Evolutionary conservation across 23 tunicate genomes (phyloP), one percentile per base, ranked within the genome.

Genomic region (Phallusia fumigata): DNA sequence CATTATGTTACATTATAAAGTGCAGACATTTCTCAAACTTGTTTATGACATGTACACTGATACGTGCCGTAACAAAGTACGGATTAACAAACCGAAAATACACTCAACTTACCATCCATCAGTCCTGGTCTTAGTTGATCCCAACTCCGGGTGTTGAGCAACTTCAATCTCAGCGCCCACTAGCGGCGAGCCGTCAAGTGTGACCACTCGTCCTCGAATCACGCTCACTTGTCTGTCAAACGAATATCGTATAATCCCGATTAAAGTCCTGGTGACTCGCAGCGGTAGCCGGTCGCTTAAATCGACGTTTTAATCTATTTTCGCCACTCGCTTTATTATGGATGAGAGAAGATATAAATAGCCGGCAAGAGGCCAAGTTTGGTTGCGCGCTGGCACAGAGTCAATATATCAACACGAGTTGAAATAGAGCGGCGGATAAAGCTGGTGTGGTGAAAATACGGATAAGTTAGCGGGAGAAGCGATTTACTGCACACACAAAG

Each of bases 171-270:
- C 74, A 52, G 85, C 97, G 19, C 97, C 93, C 22, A 88, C 85
- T 26, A 93, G 85, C 11, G 97, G 97, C 19, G 93, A 88, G 13
- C 97, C 97, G 72, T 93, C 97, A 22, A 69, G 51, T 13, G 92
- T 85, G 0, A 85, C 31, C 24, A 93, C 86, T 52, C 72, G 73
- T 10, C 97, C 97, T 12, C 97, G 89, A 26, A 93, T 50, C 31
- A 93, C 93, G 35, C 93, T 88, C 19, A 84, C 86, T 34, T 79
- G 84, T 51, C 97, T 92, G 86, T 22, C 40, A 74, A 53, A 53
- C 32, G 35, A 11, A 58, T 3, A 58, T 40, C 10, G 47, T 40
- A 40, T 40, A 40, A 40, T 40, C 47, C 47, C 47, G 47, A 40
- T 40, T 40, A 40, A 40, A 40, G 10, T 3, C 8, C 10, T n/a